Percentiles rank a stretch among this genome's conserved stretches.
phyloP scores from a whole-genome alignment of 1,140 invertebrate species.

The Lordiphosa mommai region DNA sequence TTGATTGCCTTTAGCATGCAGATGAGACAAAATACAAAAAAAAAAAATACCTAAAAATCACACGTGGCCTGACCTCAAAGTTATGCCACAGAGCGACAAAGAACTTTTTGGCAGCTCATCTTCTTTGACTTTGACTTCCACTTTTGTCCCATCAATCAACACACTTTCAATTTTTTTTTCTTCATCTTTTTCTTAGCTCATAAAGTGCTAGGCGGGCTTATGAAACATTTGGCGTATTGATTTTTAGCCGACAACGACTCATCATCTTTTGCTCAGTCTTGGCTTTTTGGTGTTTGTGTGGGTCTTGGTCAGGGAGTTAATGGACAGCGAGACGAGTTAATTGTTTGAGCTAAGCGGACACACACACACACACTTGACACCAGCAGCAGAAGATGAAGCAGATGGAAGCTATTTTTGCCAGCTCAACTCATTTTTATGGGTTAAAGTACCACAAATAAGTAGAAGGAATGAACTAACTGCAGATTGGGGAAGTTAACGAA shows the following conservation, averaged over 20 bases:
- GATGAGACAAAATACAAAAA: constrained; percentile 38
- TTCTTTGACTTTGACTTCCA: constrained; percentile 37
- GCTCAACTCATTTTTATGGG: no score
- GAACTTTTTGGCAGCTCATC: constrained; percentile 21
- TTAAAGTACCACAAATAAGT: no score
- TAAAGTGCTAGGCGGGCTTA: constrained; percentile 41
- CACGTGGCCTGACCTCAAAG: constrained; percentile 56
- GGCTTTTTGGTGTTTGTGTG: constrained; percentile 1
- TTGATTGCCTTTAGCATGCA: constrained; percentile 74
- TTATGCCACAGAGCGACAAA: constrained; percentile 9
- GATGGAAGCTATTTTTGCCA: no score
- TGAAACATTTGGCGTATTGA: constrained; percentile 36
- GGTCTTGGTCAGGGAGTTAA: constrained; percentile 22
- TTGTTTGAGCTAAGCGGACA: constrained; percentile 46
- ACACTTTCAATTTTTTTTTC: constrained; percentile 72
- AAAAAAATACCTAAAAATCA: constrained; percentile 4
- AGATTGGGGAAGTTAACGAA: no score
- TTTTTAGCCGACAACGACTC: constrained; percentile 38
- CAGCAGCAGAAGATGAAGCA: neutral
- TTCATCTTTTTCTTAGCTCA: constrained; percentile 13
- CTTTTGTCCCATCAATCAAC: constrained; percentile 70
- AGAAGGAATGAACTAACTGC: no score
- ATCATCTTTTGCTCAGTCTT: neutral
- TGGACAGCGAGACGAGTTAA: constrained; percentile 69
- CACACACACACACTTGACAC: constrained; percentile 38